Percentiles rank a stretch among this genome's conserved stretches.
Evolutionary conservation across 2,797 vertebrate genomes (phyloP).

Genomic region (Apogon hyalosoma): DNA sequence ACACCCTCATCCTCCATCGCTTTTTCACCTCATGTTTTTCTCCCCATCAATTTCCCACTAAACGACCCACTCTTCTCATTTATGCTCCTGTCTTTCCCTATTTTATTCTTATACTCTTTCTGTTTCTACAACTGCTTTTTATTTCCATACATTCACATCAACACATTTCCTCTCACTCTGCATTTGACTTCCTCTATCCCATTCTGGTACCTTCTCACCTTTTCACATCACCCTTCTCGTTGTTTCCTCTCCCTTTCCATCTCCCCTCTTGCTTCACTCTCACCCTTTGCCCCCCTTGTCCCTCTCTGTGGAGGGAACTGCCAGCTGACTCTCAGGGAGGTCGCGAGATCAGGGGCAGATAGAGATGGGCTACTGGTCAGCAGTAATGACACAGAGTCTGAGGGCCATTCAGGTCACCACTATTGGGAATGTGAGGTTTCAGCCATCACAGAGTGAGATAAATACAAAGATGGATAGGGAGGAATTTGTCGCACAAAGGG

Average conservation of each 20-base stretch:
- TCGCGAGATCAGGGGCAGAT: conserved; percentile 76
- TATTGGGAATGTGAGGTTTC: conserved; percentile 60
- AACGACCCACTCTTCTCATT: conserved; percentile 24
- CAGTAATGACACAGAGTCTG: conserved; percentile 81
- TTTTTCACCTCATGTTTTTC: conserved; percentile 35
- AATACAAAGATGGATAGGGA: conserved; percentile 60
- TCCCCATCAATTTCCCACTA: conserved; percentile 47
- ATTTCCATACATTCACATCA: conserved; percentile 4
- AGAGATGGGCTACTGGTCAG: conserved; percentile 82
- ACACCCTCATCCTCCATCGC: conserved; percentile 44
- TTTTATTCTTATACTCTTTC: background rate
- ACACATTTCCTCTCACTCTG: conserved; percentile 11
- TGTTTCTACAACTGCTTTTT: background rate
- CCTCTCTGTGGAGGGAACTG: conserved; percentile 44
- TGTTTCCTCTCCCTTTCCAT: conserved; percentile 27
- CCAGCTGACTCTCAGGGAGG: conserved; percentile 73
- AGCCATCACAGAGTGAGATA: conserved; percentile 57
- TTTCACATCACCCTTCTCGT: conserved; percentile 14
- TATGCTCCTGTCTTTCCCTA: conserved; percentile 24
- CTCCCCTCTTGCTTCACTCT: conserved; percentile 18
- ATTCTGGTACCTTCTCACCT: conserved; percentile 26
- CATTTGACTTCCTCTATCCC: conserved; percentile 15
- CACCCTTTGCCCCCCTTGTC: conserved; percentile 26
- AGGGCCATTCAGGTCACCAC: conserved; percentile 72
- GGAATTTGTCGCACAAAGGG: conserved; percentile 50